Evolutionary conservation across 2,888 invertebrate species (phyloP), one percentile per base, ranked within the genome.

Genomic region (Tipula unca): DNA sequence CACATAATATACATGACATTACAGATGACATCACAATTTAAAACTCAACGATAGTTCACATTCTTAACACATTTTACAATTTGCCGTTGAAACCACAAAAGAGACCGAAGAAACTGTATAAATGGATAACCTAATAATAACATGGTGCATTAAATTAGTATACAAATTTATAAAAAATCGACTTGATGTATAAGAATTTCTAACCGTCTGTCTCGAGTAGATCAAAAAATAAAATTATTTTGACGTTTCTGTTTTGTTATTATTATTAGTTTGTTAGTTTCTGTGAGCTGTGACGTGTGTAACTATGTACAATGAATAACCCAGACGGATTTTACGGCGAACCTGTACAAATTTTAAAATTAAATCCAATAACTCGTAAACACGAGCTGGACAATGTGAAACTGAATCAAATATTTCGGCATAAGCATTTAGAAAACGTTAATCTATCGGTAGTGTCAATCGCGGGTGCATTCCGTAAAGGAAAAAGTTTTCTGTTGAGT

Each of bases 401-500:
- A 29, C 10, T 85, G 13, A 29, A 85, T 6, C 8, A 39, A 85
- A 85, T 85, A 20, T 29, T 85, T 29, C 13, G 29, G 5, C 36
- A 48, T 3, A 8, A 85, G 10, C 10, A 85, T 32, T 29, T 85
- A 29, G n/a, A n/a, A 29, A 36, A 85, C 3, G 29, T 29, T 3
- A 29, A 29, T 48, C n/a, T 86, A 17, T 85, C 85, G 4, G 42
- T 86, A 10, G 82, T 86, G 8, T 86, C 86, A 13, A 85, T 86
- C 3, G 86, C 86, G 13, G 86, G 86, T 35, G 86, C 86, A 36
- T 83, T 86, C 13, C 17, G 86, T 6, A 86, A 86, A 29, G 86
- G 86, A 69, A 86, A 86, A 86, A 85, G 85, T 48, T 86, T 86
- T 85, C 29, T 86, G 13, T 54, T 86, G 3, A 84, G 85, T 36